phyloP scores from a whole-genome alignment of 2,888 invertebrate genomes.

The Dryadula phaetusa region DNA sequence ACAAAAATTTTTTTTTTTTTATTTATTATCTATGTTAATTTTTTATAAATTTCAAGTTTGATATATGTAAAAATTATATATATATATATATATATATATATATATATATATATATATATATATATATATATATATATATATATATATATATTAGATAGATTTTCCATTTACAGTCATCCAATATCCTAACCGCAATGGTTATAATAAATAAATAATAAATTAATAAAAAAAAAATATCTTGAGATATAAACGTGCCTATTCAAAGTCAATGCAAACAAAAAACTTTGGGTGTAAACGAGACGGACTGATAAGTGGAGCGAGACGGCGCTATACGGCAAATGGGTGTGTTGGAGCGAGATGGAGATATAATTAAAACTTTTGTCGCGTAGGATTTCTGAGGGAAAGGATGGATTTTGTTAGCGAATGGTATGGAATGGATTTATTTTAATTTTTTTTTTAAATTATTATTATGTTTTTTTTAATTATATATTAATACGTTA shows the following conservation, averaged over 20 bases:
- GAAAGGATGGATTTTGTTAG: slow-evolving; percentile 63
- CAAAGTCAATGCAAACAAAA: slow-evolving; percentile 48
- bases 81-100: too few species aligned
- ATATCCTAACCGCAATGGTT: neutral
- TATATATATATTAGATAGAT: too few species aligned
- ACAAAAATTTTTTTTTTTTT: too few species aligned
- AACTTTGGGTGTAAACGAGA: slow-evolving; percentile 52
- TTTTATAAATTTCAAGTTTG: too few species aligned
- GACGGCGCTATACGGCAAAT: slow-evolving; percentile 43
- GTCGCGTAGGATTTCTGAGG: slow-evolving; percentile 80
- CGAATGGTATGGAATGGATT: slow-evolving; percentile 49
- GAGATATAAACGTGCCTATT: slow-evolving; percentile 42
- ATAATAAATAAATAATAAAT: slow-evolving; percentile 2
- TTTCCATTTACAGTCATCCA: too few species aligned
- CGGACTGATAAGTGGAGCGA: slow-evolving; percentile 47
- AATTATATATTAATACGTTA: neutral
- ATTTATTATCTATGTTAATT: too few species aligned
- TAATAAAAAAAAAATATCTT: slow-evolving; percentile 22
- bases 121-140: too few species aligned
- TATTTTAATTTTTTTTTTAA: neutral
- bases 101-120: too few species aligned
- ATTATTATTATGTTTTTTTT: neutral
- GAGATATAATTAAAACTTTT: slow-evolving; percentile 83
- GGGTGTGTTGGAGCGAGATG: slow-evolving; percentile 56
- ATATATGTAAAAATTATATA: too few species aligned